A percentile compares a stretch with the other conserved stretches of the same genome.
phyloP scores from a whole-genome alignment of 35 echinoderm and acorn worm genomes.

The Patiria miniata region DNA sequence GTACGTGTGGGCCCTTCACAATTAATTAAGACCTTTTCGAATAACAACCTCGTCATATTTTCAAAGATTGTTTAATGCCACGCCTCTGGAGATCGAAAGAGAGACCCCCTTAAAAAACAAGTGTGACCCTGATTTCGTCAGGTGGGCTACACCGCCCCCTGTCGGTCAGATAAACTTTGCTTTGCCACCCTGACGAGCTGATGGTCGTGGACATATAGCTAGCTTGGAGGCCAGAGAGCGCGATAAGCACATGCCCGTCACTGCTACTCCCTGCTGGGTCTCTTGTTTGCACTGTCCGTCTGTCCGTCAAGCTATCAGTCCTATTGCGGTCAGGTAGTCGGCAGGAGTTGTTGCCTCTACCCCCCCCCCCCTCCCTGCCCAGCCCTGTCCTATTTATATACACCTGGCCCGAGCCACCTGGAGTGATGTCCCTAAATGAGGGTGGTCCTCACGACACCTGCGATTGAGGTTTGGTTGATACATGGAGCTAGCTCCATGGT shows the following conservation, averaged over 20 bases:
- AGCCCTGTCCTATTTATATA: too few relatives aligned
- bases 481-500: too few relatives aligned
- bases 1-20: neutral
- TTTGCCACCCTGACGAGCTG: neutral
- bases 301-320: neutral
- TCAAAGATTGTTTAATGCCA: neutral
- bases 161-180: neutral
- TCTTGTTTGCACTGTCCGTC: neutral
- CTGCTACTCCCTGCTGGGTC: neutral
- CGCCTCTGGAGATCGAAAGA: neutral
- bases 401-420: too few relatives aligned
- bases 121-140: neutral
- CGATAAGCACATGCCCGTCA: neutral
- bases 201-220: neutral
- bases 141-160: slow-evolving; percentile 15
- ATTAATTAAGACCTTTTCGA: slow-evolving; percentile 14
- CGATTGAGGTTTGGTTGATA: too few relatives aligned
- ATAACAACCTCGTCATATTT: slow-evolving; percentile 1
- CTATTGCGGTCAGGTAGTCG: too few relatives aligned
- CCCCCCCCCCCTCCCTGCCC: too few relatives aligned
- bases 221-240: neutral
- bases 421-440: too few relatives aligned
- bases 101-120: neutral
- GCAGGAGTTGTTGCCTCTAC: too few relatives aligned
- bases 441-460: too few relatives aligned